These are phyloP conservation scores for Zosterops borbonicus DNA, from an alignment of 2,113 vertebrate species.

Conservation along the genomic window DNA sequence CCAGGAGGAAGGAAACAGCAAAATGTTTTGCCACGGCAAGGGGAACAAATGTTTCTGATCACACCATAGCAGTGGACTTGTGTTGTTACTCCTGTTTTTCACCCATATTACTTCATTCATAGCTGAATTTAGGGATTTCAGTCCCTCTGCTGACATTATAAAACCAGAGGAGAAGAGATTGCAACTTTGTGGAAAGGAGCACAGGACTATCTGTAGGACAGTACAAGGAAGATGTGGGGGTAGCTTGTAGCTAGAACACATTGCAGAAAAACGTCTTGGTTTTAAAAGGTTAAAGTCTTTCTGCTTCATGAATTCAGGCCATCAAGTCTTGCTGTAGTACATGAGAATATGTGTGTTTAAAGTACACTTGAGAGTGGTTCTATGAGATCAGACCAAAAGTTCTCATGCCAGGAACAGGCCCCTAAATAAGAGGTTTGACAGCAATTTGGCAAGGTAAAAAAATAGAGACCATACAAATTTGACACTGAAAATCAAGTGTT, in stretches of 20 bases:
- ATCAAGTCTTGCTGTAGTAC: neutral
- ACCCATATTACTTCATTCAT: neutral
- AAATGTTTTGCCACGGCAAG: neutral
- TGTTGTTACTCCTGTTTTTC: neutral
- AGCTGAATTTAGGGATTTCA: neutral
- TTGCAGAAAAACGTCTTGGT: neutral
- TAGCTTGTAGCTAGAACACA: neutral
- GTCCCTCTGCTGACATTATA: neutral
- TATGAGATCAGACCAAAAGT: neutral
- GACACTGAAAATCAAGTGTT: neutral
- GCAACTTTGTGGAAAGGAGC: neutral
- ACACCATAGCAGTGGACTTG: neutral
- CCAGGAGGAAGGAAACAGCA: neutral
- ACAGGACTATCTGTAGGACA: neutral
- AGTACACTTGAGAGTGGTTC: neutral
- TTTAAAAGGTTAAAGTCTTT: neutral
- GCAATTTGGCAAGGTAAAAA: neutral
- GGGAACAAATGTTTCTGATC: neutral
- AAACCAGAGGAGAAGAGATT: neutral
- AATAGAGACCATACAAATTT: neutral
- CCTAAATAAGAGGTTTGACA: neutral
- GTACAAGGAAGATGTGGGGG: accelerated
- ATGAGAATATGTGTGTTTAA: neutral
- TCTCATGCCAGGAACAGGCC: neutral
- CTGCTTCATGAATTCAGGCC: neutral